These are phyloP conservation scores for Laterallus jamaicensis DNA, from an alignment of 2,113 vertebrate species.

Conservation along the genomic window DNA sequence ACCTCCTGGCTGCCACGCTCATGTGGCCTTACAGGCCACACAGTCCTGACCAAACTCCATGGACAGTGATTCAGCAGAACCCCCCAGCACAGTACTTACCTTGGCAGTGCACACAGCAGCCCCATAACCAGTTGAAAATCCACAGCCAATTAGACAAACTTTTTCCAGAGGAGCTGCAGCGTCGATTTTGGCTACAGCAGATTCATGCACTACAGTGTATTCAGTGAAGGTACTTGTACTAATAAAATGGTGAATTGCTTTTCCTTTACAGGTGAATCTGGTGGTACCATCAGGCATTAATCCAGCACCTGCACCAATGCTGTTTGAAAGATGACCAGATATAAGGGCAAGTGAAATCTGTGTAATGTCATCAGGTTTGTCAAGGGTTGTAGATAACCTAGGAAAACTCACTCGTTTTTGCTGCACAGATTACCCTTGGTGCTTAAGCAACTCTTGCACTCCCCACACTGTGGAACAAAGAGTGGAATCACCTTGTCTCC, in stretches of 20 bases:
- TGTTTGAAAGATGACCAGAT: constrained; percentile 32
- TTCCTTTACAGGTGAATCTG: constrained; percentile 76
- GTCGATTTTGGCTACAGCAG: constrained; percentile 54
- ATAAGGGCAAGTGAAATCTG: neutral
- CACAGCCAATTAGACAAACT: constrained; percentile 73
- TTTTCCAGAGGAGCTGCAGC: constrained; percentile 66
- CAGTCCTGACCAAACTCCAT: neutral
- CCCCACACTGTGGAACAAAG: constrained; percentile 69
- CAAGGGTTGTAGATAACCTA: neutral
- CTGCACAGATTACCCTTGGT: constrained; percentile 56
- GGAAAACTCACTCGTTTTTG: constrained; percentile 55
- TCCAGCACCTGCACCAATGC: neutral
- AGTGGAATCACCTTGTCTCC: constrained; percentile 76
- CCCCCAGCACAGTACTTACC: neutral
- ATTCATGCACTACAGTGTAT: constrained; percentile 70
- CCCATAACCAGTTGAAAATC: constrained; percentile 76
- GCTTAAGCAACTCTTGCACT: constrained; percentile 60
- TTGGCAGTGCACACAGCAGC: constrained; percentile 71
- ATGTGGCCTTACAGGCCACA: neutral
- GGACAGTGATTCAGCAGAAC: neutral
- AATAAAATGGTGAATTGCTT: constrained; percentile 58
- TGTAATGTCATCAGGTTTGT: neutral
- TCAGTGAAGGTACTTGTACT: constrained; percentile 74
- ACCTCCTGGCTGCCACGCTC: neutral
- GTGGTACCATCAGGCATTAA: constrained; percentile 73